Evolutionary conservation across 1,140 invertebrate genomes (phyloP).

Genomic region (Drosophila lini): DNA sequence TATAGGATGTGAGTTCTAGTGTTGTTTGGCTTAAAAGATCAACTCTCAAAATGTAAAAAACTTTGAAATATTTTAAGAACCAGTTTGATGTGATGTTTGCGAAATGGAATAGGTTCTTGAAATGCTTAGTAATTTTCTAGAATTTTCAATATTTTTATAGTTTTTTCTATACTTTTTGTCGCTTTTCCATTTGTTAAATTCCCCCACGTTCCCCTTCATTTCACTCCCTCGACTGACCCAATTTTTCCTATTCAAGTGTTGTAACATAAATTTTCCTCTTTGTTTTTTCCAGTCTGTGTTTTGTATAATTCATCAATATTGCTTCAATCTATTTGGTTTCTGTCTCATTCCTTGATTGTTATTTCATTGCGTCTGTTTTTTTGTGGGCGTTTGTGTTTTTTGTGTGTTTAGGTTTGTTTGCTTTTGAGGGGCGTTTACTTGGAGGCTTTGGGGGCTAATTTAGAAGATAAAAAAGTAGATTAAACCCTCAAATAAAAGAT

Average conservation of each 20-base stretch:
- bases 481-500: constrained; percentile 10
- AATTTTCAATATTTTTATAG: neutral
- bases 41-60: neutral
- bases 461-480: constrained; percentile 12
- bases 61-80: neutral
- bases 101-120: neutral
- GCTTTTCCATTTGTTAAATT: constrained; percentile 13
- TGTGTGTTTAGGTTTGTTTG: constrained; percentile 7
- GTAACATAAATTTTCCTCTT: constrained; percentile 52
- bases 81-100: neutral
- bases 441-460: constrained; percentile 21
- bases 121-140: neutral
- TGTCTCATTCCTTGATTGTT: constrained; percentile 37
- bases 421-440: constrained; percentile 47
- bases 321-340: constrained; percentile 41
- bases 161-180: constrained; percentile 4
- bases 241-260: constrained; percentile 56
- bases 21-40: neutral
- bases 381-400: constrained; percentile 40
- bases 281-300: constrained; percentile 24
- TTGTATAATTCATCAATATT: constrained; percentile 74
- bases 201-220: constrained; percentile 33
- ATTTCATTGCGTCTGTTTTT: constrained; percentile 27
- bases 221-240: constrained; percentile 40
- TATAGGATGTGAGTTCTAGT: constrained; percentile 1